These are phyloP conservation scores for Ptychochromis oligacanthus DNA, from an alignment of 2,113 vertebrate genomes.

Conservation along the genomic window DNA sequence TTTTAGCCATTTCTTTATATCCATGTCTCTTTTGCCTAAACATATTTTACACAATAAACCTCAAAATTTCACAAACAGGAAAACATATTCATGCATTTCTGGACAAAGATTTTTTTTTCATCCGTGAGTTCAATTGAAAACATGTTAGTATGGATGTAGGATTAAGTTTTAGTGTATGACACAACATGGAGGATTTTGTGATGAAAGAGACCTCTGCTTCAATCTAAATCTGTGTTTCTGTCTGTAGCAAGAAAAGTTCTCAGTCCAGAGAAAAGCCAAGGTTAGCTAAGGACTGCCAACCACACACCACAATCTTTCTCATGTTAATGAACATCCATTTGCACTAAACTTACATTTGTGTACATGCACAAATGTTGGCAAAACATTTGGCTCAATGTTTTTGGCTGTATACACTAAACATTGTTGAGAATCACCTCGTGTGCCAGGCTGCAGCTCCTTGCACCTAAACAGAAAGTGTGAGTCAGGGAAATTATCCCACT, in stretches of 20 bases:
- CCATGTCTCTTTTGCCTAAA: too few species aligned
- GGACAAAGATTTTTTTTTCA: neutral
- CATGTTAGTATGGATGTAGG: neutral
- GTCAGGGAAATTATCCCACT: neutral
- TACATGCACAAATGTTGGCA: neutral
- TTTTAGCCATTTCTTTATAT: too few species aligned
- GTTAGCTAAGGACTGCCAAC: neutral
- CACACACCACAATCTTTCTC: conserved; percentile 21
- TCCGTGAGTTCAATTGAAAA: neutral
- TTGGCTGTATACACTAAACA: neutral
- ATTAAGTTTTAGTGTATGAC: neutral
- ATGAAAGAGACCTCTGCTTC: conserved; percentile 58
- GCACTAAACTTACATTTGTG: conserved; percentile 10
- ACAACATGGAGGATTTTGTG: neutral
- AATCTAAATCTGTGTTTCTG: conserved; percentile 70
- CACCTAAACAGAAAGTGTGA: conserved; percentile 33
- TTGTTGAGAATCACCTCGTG: neutral
- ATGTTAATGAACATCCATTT: conserved; percentile 38
- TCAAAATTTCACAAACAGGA: too few species aligned
- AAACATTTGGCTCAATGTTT: neutral
- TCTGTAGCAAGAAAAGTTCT: conserved; percentile 56
- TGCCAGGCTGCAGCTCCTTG: neutral
- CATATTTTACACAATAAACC: too few species aligned
- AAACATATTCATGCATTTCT: too few species aligned
- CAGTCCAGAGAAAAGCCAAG: conserved; percentile 86